These are phyloP conservation scores for Pollenia labialis DNA, from an alignment of 2,888 invertebrate species.

Conservation along the genomic window DNA sequence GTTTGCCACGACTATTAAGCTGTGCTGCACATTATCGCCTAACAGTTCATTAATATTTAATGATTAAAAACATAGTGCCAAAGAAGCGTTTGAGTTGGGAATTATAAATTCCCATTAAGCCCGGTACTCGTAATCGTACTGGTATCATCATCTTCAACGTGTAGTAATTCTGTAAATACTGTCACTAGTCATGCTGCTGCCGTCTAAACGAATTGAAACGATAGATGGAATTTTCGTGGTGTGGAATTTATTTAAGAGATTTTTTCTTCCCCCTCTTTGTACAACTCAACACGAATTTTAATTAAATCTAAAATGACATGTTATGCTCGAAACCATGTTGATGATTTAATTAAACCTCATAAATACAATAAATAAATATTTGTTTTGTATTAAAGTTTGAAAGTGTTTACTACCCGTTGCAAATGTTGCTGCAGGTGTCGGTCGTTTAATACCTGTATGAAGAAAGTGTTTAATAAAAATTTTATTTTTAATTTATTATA, in stretches of 20 bases:
- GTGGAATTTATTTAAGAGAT: background rate
- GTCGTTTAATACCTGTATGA: background rate
- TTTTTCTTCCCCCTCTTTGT: background rate
- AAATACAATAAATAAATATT: background rate
- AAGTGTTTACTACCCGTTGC: background rate
- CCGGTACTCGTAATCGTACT: background rate
- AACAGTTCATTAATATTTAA: conserved; percentile 64
- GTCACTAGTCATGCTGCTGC: conserved; percentile 9
- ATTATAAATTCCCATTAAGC: conserved; percentile 38
- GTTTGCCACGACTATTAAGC: conserved; percentile 3
- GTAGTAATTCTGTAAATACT: background rate
- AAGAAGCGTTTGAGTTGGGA: conserved; percentile 4
- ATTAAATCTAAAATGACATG: conserved; percentile 42
- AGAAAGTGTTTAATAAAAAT: conserved; percentile 18
- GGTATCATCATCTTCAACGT: background rate
- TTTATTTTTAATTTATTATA: background rate
- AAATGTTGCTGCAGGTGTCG: background rate
- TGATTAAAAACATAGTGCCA: conserved; percentile 18
- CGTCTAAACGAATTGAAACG: conserved; percentile 32
- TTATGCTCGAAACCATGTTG: conserved; percentile 37
- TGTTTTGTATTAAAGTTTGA: conserved; percentile 9
- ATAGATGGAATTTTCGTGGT: conserved; percentile 18
- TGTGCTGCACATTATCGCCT: conserved; percentile 50
- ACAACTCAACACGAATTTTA: conserved; percentile 26
- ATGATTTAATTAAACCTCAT: conserved; percentile 34